Evolutionary conservation across 2,113 vertebrate species (phyloP).

Genomic region (Lynx canadensis): DNA sequence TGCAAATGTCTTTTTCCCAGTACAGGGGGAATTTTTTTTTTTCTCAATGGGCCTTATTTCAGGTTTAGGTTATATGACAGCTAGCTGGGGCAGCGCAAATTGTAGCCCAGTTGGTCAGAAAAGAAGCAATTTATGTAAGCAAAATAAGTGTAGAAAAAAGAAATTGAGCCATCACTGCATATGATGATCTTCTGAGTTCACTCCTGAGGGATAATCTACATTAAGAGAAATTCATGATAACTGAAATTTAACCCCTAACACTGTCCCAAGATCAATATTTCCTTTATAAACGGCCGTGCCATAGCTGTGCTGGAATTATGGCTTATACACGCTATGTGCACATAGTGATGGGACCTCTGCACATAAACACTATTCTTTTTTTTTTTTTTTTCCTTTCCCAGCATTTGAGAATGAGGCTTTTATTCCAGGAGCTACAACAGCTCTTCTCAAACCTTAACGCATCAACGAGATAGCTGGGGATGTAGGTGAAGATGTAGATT

Average conservation of each 20-base stretch:
- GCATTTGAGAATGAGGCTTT: not conserved
- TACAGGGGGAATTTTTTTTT: not conserved
- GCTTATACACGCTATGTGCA: not conserved
- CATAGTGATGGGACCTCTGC: not conserved
- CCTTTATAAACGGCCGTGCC: not conserved
- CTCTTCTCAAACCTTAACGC: not conserved
- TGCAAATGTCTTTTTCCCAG: not conserved
- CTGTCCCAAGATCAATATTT: not conserved
- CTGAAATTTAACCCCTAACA: not conserved
- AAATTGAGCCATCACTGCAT: not conserved
- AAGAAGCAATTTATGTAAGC: not conserved
- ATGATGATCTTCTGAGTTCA: not conserved
- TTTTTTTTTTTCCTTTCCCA: not conserved
- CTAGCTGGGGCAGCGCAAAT: not conserved
- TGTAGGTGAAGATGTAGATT: not conserved
- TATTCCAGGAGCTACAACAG: not conserved
- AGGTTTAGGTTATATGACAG: constrained; percentile 13
- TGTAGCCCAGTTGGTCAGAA: not conserved
- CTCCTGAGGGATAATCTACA: not conserved
- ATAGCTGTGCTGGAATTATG: not conserved
- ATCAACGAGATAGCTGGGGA: not conserved
- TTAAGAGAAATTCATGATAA: not conserved
- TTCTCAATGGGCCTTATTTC: not conserved
- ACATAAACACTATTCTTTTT: not conserved
- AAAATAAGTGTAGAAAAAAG: not conserved